Evolutionary conservation across 2,797 vertebrate genomes (phyloP).

Genomic region (Orestias chungarensis): DNA sequence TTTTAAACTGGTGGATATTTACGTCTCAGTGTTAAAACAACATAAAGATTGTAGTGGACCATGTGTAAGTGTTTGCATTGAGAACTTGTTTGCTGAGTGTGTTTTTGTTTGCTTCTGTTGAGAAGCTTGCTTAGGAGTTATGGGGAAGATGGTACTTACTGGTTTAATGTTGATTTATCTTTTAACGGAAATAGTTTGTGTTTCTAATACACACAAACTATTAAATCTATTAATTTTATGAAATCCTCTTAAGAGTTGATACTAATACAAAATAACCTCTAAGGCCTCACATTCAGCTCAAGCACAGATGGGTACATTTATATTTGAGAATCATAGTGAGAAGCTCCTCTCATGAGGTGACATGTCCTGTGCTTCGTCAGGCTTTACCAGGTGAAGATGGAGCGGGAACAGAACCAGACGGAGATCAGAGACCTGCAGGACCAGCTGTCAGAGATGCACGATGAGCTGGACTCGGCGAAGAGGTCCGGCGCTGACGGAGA

Average conservation of each 20-base stretch:
- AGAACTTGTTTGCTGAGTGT: constrained; percentile 3
- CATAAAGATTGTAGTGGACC: neutral
- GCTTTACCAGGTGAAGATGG: constrained; percentile 98
- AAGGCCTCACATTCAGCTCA: constrained; percentile 24
- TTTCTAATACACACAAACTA: too few relatives aligned
- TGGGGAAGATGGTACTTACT: neutral
- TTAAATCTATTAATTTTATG: too few relatives aligned
- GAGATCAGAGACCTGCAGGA: constrained; percentile 98
- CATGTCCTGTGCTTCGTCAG: constrained; percentile 69
- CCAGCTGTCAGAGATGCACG: constrained; percentile 98
- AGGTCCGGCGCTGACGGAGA: constrained; percentile 80
- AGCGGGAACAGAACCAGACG: constrained; percentile 92
- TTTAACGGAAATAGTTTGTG: constrained; percentile 4
- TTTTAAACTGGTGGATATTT: neutral
- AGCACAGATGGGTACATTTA: constrained; percentile 50
- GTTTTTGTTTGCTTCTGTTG: constrained; percentile 1
- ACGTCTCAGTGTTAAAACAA: neutral
- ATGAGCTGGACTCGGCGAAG: constrained; percentile 92
- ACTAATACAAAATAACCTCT: constrained; percentile 39
- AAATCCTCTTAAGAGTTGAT: neutral
- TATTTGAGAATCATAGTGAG: constrained; percentile 53
- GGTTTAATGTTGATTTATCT: neutral
- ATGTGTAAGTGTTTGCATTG: neutral
- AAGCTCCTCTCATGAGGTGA: constrained; percentile 37
- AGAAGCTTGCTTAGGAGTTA: neutral